Percentiles rank a stretch among this genome's conserved stretches.
Evolutionary conservation across 2,797 vertebrate species (phyloP).

Genomic region (Gymnoscopelus microlampas): DNA sequence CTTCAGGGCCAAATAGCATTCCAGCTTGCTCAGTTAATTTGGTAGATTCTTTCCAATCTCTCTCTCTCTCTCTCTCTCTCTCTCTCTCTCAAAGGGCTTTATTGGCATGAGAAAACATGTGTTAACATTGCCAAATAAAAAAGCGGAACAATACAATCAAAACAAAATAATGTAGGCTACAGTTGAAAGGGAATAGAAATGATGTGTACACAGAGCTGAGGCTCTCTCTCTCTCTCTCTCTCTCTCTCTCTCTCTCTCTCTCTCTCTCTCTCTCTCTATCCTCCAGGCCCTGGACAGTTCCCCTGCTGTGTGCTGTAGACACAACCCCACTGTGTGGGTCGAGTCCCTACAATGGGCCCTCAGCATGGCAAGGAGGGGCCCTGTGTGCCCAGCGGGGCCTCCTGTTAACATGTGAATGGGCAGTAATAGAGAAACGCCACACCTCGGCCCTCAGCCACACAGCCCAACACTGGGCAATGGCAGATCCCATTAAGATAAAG

Average conservation of each 20-base stretch:
- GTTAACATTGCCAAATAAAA: too few species aligned
- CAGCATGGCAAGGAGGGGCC: slow-evolving; percentile 61
- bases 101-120: too few species aligned
- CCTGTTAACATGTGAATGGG: slow-evolving; percentile 72
- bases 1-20: too few species aligned
- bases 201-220: too few species aligned
- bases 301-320: slow-evolving; percentile 73
- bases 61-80: neutral
- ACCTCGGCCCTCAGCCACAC: slow-evolving; percentile 53
- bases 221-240: neutral
- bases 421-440: slow-evolving; percentile 38
- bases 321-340: slow-evolving; percentile 71
- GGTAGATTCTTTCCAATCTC: too few species aligned
- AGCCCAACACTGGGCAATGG: slow-evolving; percentile 18
- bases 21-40: neutral
- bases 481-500: slow-evolving; percentile 24
- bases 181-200: too few species aligned
- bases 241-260: neutral
- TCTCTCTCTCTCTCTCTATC: slow-evolving; percentile 12
- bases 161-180: too few species aligned
- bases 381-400: slow-evolving; percentile 43
- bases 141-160: too few species aligned
- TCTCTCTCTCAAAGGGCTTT: neutral
- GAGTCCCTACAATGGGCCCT: slow-evolving; percentile 55
- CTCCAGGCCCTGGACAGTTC: neutral